These are phyloP conservation scores for Adela reaumurella DNA, from an alignment of 2,888 invertebrate species.

Conservation along the genomic window DNA sequence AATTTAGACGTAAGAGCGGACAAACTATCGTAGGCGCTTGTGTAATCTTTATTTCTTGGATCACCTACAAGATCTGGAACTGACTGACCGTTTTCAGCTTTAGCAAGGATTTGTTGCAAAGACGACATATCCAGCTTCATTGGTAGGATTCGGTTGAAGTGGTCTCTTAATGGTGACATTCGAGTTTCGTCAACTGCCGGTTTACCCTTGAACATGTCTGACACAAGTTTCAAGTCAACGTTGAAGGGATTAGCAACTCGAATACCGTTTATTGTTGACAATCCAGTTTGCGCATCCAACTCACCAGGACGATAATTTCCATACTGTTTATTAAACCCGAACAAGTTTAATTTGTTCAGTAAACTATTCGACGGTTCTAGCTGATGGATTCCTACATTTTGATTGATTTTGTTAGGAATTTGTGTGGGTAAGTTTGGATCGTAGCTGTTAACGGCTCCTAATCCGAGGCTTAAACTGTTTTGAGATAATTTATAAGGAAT, in stretches of 20 bases:
- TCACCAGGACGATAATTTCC: slow-evolving; percentile 26
- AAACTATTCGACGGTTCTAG: slow-evolving; percentile 35
- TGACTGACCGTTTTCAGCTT: slow-evolving; percentile 24
- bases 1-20: slow-evolving; percentile 16
- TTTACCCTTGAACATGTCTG: slow-evolving; percentile 47
- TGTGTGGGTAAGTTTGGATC: slow-evolving; percentile 34
- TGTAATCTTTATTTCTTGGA: neutral
- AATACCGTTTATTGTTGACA: slow-evolving; percentile 46
- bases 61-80: neutral
- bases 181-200: slow-evolving; percentile 30
- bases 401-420: slow-evolving; percentile 36
- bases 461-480: neutral
- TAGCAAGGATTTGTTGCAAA: slow-evolving; percentile 31
- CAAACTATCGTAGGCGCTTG: slow-evolving; percentile 20
- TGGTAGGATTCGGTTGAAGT: slow-evolving; percentile 27
- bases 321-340: slow-evolving; percentile 23
- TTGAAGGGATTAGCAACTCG: slow-evolving; percentile 52
- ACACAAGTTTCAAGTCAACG: slow-evolving; percentile 43
- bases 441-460: slow-evolving; percentile 19
- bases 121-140: slow-evolving; percentile 36
- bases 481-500: slow-evolving; percentile 37
- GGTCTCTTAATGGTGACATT: slow-evolving; percentile 28
- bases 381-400: slow-evolving; percentile 43
- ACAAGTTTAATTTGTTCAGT: slow-evolving; percentile 28
- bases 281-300: slow-evolving; percentile 24